Evolutionary conservation across 1,140 invertebrate species (phyloP).

Genomic region (Coenobita brevimanus): DNA sequence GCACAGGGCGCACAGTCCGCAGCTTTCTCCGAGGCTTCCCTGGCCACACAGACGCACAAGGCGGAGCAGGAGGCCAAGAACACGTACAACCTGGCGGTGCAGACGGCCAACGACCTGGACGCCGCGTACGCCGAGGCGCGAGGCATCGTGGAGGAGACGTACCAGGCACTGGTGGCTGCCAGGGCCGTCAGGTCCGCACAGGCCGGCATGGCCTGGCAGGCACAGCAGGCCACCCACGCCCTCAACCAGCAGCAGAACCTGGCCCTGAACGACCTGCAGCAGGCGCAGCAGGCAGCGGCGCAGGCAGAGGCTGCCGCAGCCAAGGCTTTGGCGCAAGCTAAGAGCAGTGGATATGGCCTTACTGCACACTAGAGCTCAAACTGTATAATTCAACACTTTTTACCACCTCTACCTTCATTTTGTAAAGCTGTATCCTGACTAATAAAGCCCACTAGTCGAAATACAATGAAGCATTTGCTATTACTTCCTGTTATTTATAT

Average conservation of each 20-base stretch:
- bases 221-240: conserved; percentile 30
- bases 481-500: no score
- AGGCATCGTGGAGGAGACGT: conserved; percentile 40
- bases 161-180: conserved; percentile 33
- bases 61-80: conserved; percentile 17
- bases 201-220: conserved; percentile 45
- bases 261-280: conserved; percentile 35
- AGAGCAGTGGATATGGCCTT: background rate
- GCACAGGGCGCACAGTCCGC: background rate
- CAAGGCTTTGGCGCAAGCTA: conserved; percentile 42
- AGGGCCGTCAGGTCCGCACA: conserved; percentile 4
- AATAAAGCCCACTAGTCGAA: no score
- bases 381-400: no score
- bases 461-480: no score
- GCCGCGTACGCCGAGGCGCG: conserved; percentile 58
- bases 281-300: conserved; percentile 33
- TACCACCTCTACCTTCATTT: no score
- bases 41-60: background rate
- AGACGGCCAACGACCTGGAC: conserved; percentile 35
- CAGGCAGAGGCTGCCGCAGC: conserved; percentile 40
- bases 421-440: no score
- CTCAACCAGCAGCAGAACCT: conserved; percentile 39
- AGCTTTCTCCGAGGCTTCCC: background rate
- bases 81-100: conserved; percentile 31
- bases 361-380: background rate